Evolutionary conservation across 2,888 invertebrate genomes (phyloP).

Genomic region (Torymus texanus): DNA sequence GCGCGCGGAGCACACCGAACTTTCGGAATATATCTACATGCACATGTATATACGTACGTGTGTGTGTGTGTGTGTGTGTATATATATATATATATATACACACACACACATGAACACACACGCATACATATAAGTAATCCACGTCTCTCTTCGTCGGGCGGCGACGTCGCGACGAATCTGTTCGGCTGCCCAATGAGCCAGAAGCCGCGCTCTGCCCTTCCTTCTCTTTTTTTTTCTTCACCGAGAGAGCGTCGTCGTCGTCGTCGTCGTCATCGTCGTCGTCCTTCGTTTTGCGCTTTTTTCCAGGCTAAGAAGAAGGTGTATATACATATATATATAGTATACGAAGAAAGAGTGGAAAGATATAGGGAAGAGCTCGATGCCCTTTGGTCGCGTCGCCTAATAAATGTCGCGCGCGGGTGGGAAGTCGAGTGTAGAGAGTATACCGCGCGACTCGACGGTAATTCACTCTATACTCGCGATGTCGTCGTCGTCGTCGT

Average conservation of each 20-base stretch:
- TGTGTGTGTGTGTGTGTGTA: too few relatives aligned
- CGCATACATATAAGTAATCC: conserved; percentile 59
- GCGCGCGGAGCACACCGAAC: conserved; percentile 57
- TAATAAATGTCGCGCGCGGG: conserved; percentile 26
- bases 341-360: too few relatives aligned
- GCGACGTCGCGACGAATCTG: conserved; percentile 73
- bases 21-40: conserved; percentile 53
- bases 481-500: background rate
- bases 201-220: conserved; percentile 65
- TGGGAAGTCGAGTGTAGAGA: background rate
- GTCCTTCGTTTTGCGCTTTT: background rate
- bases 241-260: background rate
- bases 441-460: conserved; percentile 6
- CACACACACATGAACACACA: background rate
- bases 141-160: conserved; percentile 59
- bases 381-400: background rate
- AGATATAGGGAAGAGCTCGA: too few relatives aligned
- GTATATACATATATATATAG: too few relatives aligned
- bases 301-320: too few relatives aligned
- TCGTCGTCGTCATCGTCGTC: background rate
- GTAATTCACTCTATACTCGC: conserved; percentile 15
- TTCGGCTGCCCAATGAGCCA: conserved; percentile 72
- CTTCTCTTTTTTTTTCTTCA: conserved; percentile 43
- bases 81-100: conserved; percentile 22
- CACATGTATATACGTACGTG: background rate